Evolutionary conservation across 2,888 invertebrate species (phyloP).

Genomic region (Eledone cirrhosa): DNA sequence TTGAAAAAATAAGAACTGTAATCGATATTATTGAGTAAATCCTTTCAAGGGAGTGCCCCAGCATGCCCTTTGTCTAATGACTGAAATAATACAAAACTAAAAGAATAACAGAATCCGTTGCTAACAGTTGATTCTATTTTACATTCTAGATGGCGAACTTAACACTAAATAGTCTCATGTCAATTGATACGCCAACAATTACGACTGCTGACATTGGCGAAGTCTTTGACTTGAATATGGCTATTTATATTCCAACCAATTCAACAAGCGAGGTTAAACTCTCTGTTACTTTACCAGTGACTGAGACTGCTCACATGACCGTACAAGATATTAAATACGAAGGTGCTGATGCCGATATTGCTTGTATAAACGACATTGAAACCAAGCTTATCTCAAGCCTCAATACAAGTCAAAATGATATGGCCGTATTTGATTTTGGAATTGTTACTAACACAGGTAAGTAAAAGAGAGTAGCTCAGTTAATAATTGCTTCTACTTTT

Average conservation of each 20-base stretch:
- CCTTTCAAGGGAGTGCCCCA: too few relatives aligned
- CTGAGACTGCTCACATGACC: neutral
- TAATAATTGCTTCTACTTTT: too few relatives aligned
- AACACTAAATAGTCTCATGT: too few relatives aligned
- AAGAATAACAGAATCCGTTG: too few relatives aligned
- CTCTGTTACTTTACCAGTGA: neutral
- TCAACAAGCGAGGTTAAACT: neutral
- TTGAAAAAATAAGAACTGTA: too few relatives aligned
- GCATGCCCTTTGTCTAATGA: too few relatives aligned
- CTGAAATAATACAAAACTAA: too few relatives aligned
- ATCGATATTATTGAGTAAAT: too few relatives aligned
- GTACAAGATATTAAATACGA: conserved; percentile 12
- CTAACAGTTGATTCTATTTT: too few relatives aligned
- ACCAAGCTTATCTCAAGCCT: neutral
- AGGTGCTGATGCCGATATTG: neutral
- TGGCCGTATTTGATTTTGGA: conserved; percentile 57
- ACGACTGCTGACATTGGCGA: neutral
- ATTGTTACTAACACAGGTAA: conserved; percentile 47
- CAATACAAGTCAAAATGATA: conserved; percentile 48
- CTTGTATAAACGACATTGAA: neutral
- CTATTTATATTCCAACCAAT: neutral
- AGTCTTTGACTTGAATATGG: neutral
- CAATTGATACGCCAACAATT: too few relatives aligned
- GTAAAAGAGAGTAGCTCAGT: neutral
- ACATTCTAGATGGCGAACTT: too few relatives aligned